A percentile compares a stretch with the other conserved stretches of the same genome.
Evolutionary conservation across 2,888 invertebrate genomes (phyloP).

Genomic region (Parnassius apollo): DNA sequence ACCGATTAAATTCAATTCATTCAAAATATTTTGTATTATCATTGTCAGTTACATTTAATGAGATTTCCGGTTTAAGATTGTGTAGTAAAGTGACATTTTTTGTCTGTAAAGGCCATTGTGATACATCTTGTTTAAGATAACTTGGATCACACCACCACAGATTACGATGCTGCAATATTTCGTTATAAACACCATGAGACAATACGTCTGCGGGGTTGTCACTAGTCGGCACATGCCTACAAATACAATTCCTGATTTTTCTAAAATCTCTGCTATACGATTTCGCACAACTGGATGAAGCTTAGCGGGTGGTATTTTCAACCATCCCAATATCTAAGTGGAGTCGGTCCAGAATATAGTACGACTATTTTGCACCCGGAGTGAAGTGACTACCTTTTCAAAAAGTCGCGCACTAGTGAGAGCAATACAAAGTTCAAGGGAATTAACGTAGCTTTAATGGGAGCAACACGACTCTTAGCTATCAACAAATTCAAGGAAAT

Average conservation of each 20-base stretch:
- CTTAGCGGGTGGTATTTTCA: background rate
- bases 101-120: conserved; percentile 11
- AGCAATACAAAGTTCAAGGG: no score
- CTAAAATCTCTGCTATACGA: background rate
- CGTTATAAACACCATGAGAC: conserved; percentile 28
- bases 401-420: no score
- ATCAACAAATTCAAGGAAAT: background rate
- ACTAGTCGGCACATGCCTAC: background rate
- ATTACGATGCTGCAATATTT: background rate
- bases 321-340: conserved; percentile 2
- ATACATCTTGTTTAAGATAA: conserved; percentile 14
- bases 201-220: conserved; percentile 30
- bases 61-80: background rate
- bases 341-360: conserved; percentile 39
- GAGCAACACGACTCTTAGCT: conserved; percentile 10
- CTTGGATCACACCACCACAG: conserved; percentile 12
- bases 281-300: background rate
- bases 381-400: conserved; percentile 28
- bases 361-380: conserved; percentile 27
- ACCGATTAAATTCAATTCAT: no score
- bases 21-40: no score
- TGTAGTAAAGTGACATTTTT: conserved; percentile 1
- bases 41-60: background rate
- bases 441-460: no score
- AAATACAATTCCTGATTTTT: background rate